A percentile compares a stretch with the other conserved stretches of the same genome.
Evolutionary conservation across 1,140 invertebrate species (phyloP).

Genomic region (Aethina tumida): DNA sequence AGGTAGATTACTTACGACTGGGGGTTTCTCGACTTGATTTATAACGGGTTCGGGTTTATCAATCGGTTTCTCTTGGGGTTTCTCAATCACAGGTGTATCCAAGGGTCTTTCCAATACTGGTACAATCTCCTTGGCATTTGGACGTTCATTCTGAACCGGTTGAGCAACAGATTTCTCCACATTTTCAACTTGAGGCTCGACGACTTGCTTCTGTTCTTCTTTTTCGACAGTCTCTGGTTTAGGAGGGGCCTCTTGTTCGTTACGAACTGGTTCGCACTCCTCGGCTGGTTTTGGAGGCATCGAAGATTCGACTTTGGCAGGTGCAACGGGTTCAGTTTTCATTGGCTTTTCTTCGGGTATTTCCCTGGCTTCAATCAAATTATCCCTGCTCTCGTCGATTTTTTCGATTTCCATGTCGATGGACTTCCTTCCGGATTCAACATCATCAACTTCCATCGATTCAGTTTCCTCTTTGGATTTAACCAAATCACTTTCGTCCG

Average conservation of each 20-base stretch:
- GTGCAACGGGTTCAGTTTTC: constrained; percentile 5
- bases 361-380: constrained; percentile 4
- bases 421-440: constrained; percentile 20
- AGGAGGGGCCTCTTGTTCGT: too few species aligned
- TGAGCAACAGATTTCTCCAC: constrained; percentile 5
- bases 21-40: too few species aligned
- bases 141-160: constrained; percentile 5
- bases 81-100: constrained; percentile 2
- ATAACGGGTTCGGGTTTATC: too few species aligned
- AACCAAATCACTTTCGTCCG: constrained; percentile 4
- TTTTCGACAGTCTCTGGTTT: constrained; percentile 3
- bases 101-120: constrained; percentile 1
- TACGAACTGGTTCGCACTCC: too few species aligned
- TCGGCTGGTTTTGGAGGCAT: constrained; percentile 3
- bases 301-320: background rate
- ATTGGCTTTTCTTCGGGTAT: constrained; percentile 4
- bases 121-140: constrained; percentile 3
- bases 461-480: constrained; percentile 16
- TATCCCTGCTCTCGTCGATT: constrained; percentile 14
- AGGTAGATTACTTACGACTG: too few species aligned
- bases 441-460: constrained; percentile 22
- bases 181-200: background rate
- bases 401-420: constrained; percentile 29
- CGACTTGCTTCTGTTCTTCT: too few species aligned
- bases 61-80: background rate